A percentile compares a stretch with the other conserved stretches of the same genome.
Evolutionary conservation across 2,113 vertebrate species (phyloP).

Genomic region (Cyrtonyx montezumae): DNA sequence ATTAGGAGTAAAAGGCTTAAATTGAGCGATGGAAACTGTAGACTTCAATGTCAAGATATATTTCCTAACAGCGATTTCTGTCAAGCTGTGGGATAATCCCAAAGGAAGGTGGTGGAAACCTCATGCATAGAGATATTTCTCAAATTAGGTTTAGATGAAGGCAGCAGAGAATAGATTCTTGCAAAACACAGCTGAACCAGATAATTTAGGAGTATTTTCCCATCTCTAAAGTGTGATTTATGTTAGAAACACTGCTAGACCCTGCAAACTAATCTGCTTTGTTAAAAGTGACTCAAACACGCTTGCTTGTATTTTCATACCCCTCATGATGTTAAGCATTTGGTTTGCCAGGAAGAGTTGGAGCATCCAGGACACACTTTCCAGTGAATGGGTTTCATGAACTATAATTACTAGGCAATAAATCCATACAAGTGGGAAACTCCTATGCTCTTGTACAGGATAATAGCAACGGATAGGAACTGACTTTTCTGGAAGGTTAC

Average conservation of each 20-base stretch:
- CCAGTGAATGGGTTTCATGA: slow-evolving; percentile 52
- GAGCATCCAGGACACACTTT: slow-evolving; percentile 36
- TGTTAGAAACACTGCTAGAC: slow-evolving; percentile 40
- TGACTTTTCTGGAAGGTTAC: neutral
- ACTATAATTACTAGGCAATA: slow-evolving; percentile 42
- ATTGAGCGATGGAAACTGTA: neutral
- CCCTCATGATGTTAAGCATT: slow-evolving; percentile 43
- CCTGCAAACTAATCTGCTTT: slow-evolving; percentile 38
- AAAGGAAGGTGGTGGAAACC: slow-evolving; percentile 29
- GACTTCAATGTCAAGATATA: slow-evolving; percentile 20
- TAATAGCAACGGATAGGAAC: slow-evolving; percentile 20
- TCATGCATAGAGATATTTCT: neutral
- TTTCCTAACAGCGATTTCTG: slow-evolving; percentile 46
- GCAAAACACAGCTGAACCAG: slow-evolving; percentile 18
- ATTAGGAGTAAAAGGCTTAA: neutral
- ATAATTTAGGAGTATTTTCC: slow-evolving; percentile 51
- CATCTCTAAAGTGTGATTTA: slow-evolving; percentile 56
- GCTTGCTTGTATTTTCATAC: slow-evolving; percentile 55
- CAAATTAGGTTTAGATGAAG: slow-evolving; percentile 40
- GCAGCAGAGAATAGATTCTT: slow-evolving; percentile 10
- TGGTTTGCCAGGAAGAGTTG: slow-evolving; percentile 43
- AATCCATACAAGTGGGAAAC: slow-evolving; percentile 43
- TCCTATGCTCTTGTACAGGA: neutral
- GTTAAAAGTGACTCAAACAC: slow-evolving; percentile 42
- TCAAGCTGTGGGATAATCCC: slow-evolving; percentile 39